Conservation (phyloP, 2,113 vertebrate species). For the Dipodomys ordii region DNA sequence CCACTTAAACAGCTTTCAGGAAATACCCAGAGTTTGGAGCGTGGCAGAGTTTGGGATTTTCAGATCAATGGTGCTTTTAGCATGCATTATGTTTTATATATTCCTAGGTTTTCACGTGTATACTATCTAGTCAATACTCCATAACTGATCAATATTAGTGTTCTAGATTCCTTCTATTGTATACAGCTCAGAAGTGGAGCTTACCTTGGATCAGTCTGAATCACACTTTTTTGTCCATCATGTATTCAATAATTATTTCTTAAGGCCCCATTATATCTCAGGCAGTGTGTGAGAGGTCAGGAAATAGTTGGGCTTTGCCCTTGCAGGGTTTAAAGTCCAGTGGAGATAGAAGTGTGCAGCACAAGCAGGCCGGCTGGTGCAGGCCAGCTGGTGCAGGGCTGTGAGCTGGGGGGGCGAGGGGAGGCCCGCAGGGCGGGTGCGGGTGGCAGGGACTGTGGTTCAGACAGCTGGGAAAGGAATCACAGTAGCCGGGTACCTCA, state of each 20-base stretch:
- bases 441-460: neutral
- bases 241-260: neutral
- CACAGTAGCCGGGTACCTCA: neutral
- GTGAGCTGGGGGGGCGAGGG: too few relatives aligned
- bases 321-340: neutral
- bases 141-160: neutral
- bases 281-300: neutral
- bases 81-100: neutral
- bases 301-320: neutral
- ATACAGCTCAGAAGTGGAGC: neutral
- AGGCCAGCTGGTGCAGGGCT: neutral
- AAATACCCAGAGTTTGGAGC: neutral
- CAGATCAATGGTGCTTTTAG: neutral
- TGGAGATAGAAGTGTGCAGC: neutral
- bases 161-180: neutral
- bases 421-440: too few relatives aligned
- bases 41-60: neutral
- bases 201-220: neutral
- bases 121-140: neutral
- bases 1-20: neutral
- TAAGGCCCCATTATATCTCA: neutral
- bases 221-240: neutral
- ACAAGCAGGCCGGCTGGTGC: neutral
- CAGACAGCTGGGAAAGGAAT: too few relatives aligned
- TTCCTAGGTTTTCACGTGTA: neutral